Evolutionary conservation across 1,140 invertebrate genomes (phyloP).

Genomic region (Littorina saxatilis): DNA sequence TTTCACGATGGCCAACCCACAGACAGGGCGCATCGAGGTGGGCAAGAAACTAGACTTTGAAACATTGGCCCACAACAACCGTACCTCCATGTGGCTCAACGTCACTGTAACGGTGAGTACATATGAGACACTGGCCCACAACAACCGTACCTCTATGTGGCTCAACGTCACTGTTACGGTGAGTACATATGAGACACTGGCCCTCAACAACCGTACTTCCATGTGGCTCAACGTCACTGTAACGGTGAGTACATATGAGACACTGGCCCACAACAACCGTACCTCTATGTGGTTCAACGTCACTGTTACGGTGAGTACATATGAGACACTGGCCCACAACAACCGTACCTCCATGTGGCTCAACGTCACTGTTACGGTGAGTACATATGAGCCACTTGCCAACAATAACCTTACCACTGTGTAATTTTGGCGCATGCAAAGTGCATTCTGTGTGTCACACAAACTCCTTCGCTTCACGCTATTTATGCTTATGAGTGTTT

Average conservation of each 20-base stretch:
- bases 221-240: conserved; percentile 36
- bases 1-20: conserved; percentile 29
- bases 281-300: conserved; percentile 32
- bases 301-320: conserved; percentile 26
- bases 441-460: too few species aligned
- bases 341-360: conserved; percentile 22
- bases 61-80: background rate
- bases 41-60: conserved; percentile 27
- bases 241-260: conserved; percentile 21
- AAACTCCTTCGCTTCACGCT: too few species aligned
- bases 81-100: conserved; percentile 28
- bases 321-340: background rate
- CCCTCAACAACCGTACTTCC: background rate
- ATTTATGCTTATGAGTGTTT: too few species aligned
- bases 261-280: background rate
- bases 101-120: conserved; percentile 31
- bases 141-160: conserved; percentile 13
- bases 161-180: conserved; percentile 31
- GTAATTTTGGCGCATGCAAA: too few species aligned
- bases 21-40: background rate
- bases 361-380: conserved; percentile 31
- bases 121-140: background rate
- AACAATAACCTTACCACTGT: too few species aligned
- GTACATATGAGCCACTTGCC: too few species aligned
- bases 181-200: conserved; percentile 13